These are phyloP conservation scores for Turritopsis dohrnii DNA, from an alignment of 30 jellyfish, hydroid and myxozoan genomes.

Conservation along the genomic window DNA sequence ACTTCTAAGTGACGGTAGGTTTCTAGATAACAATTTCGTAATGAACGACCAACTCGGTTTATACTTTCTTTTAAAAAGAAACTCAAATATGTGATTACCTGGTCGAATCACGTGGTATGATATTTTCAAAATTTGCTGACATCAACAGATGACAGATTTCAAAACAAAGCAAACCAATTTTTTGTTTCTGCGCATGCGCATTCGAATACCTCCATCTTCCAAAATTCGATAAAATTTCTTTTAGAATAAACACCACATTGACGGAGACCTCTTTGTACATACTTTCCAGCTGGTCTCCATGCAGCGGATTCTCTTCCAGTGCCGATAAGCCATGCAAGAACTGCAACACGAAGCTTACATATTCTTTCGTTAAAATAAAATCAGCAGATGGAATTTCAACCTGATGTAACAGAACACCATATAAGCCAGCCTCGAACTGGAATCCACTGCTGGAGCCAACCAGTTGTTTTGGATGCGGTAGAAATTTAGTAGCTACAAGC, in stretches of 20 bases:
- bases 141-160: conserved; percentile 29
- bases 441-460: not conserved
- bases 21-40: not conserved
- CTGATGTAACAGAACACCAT: conserved; percentile 24
- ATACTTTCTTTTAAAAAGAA: no score
- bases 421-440: conserved; percentile 13
- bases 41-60: not conserved
- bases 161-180: conserved; percentile 37
- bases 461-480: conserved; percentile 15
- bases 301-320: not conserved
- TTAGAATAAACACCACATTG: conserved; percentile 32
- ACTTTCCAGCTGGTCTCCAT: not conserved
- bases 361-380: conserved; percentile 43
- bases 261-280: conserved; percentile 6
- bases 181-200: conserved; percentile 36
- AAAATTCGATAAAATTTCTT: conserved; percentile 42
- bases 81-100: not conserved
- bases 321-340: not conserved
- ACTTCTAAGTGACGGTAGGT: not conserved
- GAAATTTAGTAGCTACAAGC: conserved; percentile 20
- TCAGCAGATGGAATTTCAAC: conserved; percentile 28
- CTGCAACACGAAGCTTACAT: conserved; percentile 21
- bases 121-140: conserved; percentile 21
- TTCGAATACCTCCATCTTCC: conserved; percentile 32
- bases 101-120: not conserved